Evolutionary conservation across 2,113 vertebrate genomes (phyloP), one percentile per base, ranked within the genome.

Genomic region (Camelus bactrianus): DNA sequence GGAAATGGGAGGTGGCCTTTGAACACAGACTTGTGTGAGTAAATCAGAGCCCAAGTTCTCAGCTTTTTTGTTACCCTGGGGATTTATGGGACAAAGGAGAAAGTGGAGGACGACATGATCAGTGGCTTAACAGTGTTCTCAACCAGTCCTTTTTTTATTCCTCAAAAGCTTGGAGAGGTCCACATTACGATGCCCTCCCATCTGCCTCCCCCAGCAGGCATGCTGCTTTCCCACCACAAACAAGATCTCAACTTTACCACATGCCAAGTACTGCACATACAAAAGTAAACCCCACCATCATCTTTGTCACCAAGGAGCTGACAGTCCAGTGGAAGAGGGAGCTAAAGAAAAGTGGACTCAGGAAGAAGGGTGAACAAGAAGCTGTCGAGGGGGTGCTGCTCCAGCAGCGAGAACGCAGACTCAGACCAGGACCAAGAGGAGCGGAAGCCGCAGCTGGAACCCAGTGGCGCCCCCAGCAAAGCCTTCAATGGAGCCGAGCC

Each of bases 401-500:
- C 38, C 38, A 42, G 38, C 38, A 42, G 38, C 38, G 38, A 42
- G 38, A 42, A 5, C 4, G 38, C 38, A 42, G 38, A 42, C 38
- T 42, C 38, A 4, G 38, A 42, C 83, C 93, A 99, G 99, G 98
- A 98, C 32, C 98, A 98, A 75, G 99, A 99, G 96, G 98, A 98
- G 1, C 99, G 99, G 96, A 99, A 99, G 8, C 97, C 98, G 86
- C 98, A 99, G 97, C 99, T 99, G 95, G 99, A 99, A 0, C 98
- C 99, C 20, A 98, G 98, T 50, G 99, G 99, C 94, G 99, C 99
- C 0, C 99, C 99, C 42, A 99, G 96, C 98, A 99, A 99, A 98
- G 99, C 99, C 32, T 98, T 99, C 89, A 99, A 99, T 77, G 99
- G 99, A 52, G 98, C 99, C 0, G 99, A 99, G 97, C 98, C 99